Evolutionary conservation across 2,113 vertebrate genomes (phyloP).

Genomic region (Poecilia latipinna): DNA sequence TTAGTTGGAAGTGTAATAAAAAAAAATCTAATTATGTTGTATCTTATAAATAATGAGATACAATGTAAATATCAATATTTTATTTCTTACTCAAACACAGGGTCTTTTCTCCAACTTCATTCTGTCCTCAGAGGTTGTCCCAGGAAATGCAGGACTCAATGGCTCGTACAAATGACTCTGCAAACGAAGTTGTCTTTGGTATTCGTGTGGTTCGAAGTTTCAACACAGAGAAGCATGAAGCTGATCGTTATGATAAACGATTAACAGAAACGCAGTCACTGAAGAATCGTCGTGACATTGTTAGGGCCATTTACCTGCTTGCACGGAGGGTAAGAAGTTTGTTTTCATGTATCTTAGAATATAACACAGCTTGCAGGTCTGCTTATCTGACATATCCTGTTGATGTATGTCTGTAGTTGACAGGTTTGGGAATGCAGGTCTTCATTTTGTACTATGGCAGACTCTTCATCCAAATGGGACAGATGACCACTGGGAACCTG

Average conservation of each 20-base stretch:
- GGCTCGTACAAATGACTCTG: slow-evolving; percentile 78
- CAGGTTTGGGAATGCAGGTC: slow-evolving; percentile 77
- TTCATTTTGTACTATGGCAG: slow-evolving; percentile 81
- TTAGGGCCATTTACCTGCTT: slow-evolving; percentile 73
- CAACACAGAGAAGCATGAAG: slow-evolving; percentile 77
- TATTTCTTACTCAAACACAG: no score
- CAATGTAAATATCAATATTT: no score
- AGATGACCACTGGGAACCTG: slow-evolving; percentile 81
- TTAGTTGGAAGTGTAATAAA: no score
- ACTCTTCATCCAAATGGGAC: slow-evolving; percentile 76
- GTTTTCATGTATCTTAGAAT: no score
- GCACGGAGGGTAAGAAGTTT: slow-evolving; percentile 73
- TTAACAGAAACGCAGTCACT: slow-evolving; percentile 76
- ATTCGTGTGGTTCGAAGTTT: slow-evolving; percentile 84
- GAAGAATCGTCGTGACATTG: slow-evolving; percentile 65
- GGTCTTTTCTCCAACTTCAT: no score
- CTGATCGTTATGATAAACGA: slow-evolving; percentile 70
- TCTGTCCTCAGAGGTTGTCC: no score
- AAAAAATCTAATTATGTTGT: no score
- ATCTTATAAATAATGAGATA: no score
- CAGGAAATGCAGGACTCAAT: slow-evolving; percentile 79
- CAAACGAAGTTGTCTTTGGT: slow-evolving; percentile 79
- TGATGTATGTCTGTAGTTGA: no score
- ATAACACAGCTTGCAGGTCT: no score
- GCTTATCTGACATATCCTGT: no score